Evolutionary conservation across 1,140 invertebrate species (phyloP), one percentile per base, ranked within the genome.

Genomic region (Papilio polytes): DNA sequence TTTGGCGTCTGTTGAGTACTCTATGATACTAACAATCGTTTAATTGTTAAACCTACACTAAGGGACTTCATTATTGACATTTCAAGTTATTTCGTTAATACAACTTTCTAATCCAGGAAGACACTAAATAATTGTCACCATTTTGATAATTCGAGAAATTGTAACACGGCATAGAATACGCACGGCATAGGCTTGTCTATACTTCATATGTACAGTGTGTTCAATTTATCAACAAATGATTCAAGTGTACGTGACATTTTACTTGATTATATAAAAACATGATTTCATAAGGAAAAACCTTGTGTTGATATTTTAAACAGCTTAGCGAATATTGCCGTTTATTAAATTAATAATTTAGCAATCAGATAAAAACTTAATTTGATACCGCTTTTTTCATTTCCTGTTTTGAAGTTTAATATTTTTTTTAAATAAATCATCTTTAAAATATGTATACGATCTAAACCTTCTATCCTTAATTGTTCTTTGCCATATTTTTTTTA

Each of bases 231-330:
- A 36, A 70, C 63, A 26, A 70, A 36, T 70, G 26, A 70, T 70
- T 70, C 26, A 18, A 36, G 63, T 31, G 26, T 70, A 70, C 63
- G 63, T 70, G 63, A 31, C 63, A 36, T 63, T 20, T 63, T 12
- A 26, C 10, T 26, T 36, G 6, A 31, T 70, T 70, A 36, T 63
- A 63, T 63, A 63, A 63, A 31, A 22, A 9, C 20, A 20, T 59
- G 6, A 59, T 59, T 70, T 31, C 63, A 70, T 15, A 15, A 70
- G 63, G 63, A 70, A 70, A 63, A 70, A 70, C 63, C 22, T 70
- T 70, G 26, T 70, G 1, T 70, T 15, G 31, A 70, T 70, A 2
- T 70, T 70, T 31, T 15, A 31, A 70, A 70, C 63, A 70, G 26
- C 13, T 7, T 15, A 31, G 31, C 26, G 26, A 66, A 26, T 63